Evolutionary conservation across 2,888 invertebrate genomes (phyloP).

Genomic region (Amblyjoppa proteus): DNA sequence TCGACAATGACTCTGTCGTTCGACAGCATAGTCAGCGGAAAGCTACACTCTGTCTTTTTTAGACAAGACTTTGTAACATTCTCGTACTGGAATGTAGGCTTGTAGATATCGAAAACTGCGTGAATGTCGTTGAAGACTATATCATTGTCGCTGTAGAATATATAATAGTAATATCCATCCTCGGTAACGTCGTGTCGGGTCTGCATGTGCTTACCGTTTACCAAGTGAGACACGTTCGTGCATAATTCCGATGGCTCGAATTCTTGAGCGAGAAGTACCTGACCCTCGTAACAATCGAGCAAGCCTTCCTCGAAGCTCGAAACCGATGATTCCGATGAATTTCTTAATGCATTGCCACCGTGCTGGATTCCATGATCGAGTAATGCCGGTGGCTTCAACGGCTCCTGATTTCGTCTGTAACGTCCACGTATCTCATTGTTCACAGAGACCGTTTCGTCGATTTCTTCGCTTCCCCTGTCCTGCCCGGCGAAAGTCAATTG

Average conservation of each 20-base stretch:
- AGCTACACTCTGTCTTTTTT: slow-evolving; percentile 92
- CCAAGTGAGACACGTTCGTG: slow-evolving; percentile 89
- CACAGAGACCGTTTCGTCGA: slow-evolving; percentile 60
- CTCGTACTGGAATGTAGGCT: slow-evolving; percentile 93
- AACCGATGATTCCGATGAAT: slow-evolving; percentile 89
- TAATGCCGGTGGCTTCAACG: slow-evolving; percentile 81
- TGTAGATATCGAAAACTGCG: slow-evolving; percentile 93
- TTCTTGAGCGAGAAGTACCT: slow-evolving; percentile 90
- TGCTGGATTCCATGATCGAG: slow-evolving; percentile 92
- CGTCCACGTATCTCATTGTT: slow-evolving; percentile 61
- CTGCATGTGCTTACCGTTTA: slow-evolving; percentile 89
- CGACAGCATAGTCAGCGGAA: slow-evolving; percentile 90
- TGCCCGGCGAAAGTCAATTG: slow-evolving; percentile 33
- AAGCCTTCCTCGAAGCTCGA: slow-evolving; percentile 94
- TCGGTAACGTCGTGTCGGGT: slow-evolving; percentile 90
- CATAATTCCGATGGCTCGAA: slow-evolving; percentile 90
- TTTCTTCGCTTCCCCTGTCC: slow-evolving; percentile 52
- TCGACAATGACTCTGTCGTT: slow-evolving; percentile 94
- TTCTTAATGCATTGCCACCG: slow-evolving; percentile 89
- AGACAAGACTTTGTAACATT: slow-evolving; percentile 90
- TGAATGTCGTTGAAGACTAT: slow-evolving; percentile 92
- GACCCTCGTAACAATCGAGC: slow-evolving; percentile 91
- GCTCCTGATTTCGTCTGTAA: slow-evolving; percentile 72
- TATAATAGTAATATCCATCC: slow-evolving; percentile 95
- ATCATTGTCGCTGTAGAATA: slow-evolving; percentile 95